Base-by-base conservation (phyloP, 2,113 vertebrate species). In the Archilochus colubris region DNA sequence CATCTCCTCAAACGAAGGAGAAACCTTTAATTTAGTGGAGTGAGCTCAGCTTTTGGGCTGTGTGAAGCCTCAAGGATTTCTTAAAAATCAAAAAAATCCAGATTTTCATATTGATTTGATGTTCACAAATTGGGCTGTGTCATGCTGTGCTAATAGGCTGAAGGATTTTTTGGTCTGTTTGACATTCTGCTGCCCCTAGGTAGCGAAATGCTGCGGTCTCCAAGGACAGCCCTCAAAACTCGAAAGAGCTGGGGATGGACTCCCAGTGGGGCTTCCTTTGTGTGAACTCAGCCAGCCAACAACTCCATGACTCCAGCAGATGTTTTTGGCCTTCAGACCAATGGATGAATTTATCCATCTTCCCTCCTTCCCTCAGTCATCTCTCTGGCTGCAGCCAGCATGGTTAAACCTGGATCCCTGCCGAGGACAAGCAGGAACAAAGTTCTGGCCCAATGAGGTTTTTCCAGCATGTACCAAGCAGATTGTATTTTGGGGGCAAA, bases 261-360 rank as follows among this genome's bases (percentile, higher is more conserved):
- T 86, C 88, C 82, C 88, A 93, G 80, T 3, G 31, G 67, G 50
- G 82, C 70, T 96, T 96, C 91, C 84, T 97, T 96, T 48, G 61
- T 97, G 95, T 96, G 95, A 97, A 94, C 76, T 93, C 90, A 93
- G 93, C 94, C 97, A 88, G 69, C 97, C 95, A 97, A 53, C 97
- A 98, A 96, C 96, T 96, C 90, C 17, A 88, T 95, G 97, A 97
- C 96, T 98, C 96, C 48, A 46, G 82, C 94, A 97, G 95, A 97
- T 89, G 96, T 95, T 98, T 97, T 96, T 96, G 83, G 95, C 97
- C 97, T 91, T 93, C 88, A 68, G 88, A 94, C 91, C 78, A 28
- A 31, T 93, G 95, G 93, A 87, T 94, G 90, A 94, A 95, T 95
- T 94, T 94, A 97, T 91, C 95, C 91, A 89, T 94, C 80, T 95